Evolutionary conservation across 2,113 vertebrate species (phyloP).

Genomic region (Ploceus nigricollis): DNA sequence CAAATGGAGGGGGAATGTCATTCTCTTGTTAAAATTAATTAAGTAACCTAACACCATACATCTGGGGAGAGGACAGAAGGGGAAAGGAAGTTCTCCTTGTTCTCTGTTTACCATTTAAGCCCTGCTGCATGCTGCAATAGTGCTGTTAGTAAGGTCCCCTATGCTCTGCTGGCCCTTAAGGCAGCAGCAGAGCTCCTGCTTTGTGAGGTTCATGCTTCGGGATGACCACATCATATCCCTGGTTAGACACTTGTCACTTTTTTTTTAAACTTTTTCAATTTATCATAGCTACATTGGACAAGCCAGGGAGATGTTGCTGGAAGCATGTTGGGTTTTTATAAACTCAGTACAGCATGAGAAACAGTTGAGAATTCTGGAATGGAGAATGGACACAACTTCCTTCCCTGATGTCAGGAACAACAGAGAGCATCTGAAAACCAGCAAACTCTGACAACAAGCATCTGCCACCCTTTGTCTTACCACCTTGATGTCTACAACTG

Average conservation of each 20-base stretch:
- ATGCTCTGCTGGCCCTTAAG: background rate
- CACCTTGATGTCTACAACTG: background rate
- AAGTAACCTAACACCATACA: slow-evolving; percentile 63
- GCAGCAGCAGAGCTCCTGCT: background rate
- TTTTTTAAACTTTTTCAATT: background rate
- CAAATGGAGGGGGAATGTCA: slow-evolving; percentile 49
- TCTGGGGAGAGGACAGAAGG: slow-evolving; percentile 54
- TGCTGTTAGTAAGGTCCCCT: background rate
- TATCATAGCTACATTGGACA: background rate
- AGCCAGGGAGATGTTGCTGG: background rate
- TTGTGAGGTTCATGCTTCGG: background rate
- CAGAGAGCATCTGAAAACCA: background rate
- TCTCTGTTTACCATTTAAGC: slow-evolving; percentile 40
- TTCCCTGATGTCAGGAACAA: background rate
- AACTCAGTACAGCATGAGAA: background rate
- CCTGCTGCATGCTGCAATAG: background rate
- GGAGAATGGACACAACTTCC: background rate
- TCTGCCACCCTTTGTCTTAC: background rate
- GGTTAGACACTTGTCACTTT: background rate
- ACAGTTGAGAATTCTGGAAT: background rate
- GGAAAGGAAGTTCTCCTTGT: slow-evolving; percentile 56
- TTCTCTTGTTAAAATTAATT: slow-evolving; percentile 69
- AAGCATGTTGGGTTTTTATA: background rate
- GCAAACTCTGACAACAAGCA: background rate
- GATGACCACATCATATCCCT: background rate